Percentiles rank a stretch among this genome's conserved stretches.
Conservation (phyloP, 2,888 invertebrate genomes). For the Alviniconcha strummeri region DNA sequence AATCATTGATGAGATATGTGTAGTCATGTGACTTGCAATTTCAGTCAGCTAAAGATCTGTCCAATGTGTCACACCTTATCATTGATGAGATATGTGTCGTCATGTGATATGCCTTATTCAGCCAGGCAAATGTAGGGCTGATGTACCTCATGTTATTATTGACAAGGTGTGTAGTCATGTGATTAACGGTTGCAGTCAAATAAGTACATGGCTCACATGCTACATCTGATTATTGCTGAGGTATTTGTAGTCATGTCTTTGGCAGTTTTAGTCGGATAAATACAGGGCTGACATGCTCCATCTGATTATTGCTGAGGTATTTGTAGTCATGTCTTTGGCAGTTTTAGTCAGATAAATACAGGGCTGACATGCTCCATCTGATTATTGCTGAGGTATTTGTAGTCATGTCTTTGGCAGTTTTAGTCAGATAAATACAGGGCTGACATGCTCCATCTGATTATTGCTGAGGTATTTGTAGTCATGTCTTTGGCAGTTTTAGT, state of each 20-base stretch:
- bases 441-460: conserved; percentile 66
- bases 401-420: conserved; percentile 75
- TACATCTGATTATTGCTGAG: conserved; percentile 71
- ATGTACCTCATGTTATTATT: conserved; percentile 67
- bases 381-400: conserved; percentile 69
- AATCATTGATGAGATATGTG: conserved; percentile 70
- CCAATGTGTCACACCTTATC: conserved; percentile 64
- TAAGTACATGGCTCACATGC: conserved; percentile 53
- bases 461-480: conserved; percentile 65
- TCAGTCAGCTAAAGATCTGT: conserved; percentile 78
- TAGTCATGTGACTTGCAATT: conserved; percentile 75
- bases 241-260: no score
- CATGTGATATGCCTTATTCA: conserved; percentile 78
- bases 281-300: conserved; percentile 60
- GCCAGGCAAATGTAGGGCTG: conserved; percentile 75
- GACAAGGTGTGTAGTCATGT: conserved; percentile 62
- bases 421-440: conserved; percentile 78
- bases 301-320: conserved; percentile 71
- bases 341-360: conserved; percentile 80
- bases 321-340: no score
- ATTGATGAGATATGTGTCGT: conserved; percentile 66
- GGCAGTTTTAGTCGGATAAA: conserved; percentile 82
- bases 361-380: conserved; percentile 64
- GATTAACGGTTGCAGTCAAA: conserved; percentile 86
- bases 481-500: conserved; percentile 79